These are phyloP conservation scores for Drosophila burlai DNA, from an alignment of 1,140 invertebrate species.

Conservation along the genomic window DNA sequence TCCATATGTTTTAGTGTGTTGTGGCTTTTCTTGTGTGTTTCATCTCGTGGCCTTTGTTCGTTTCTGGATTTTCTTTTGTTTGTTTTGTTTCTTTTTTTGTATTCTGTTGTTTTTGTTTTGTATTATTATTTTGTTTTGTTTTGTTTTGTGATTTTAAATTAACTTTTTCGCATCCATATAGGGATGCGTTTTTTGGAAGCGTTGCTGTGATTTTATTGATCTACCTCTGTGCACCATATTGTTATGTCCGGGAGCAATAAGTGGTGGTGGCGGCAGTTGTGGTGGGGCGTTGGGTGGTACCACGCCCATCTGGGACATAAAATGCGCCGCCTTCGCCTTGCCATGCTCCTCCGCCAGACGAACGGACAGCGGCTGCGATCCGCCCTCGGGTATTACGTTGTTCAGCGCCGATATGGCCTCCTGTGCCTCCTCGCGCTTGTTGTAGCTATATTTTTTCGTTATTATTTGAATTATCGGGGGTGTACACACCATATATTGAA, in stretches of 20 bases:
- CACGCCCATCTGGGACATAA: slow-evolving; percentile 82
- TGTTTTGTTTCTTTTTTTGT: slow-evolving; percentile 34
- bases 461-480: slow-evolving; percentile 18
- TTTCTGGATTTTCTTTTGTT: slow-evolving; percentile 23
- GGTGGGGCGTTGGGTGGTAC: slow-evolving; percentile 57
- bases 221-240: slow-evolving; percentile 85
- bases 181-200: slow-evolving; percentile 84
- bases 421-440: slow-evolving; percentile 93
- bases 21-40: slow-evolving; percentile 17
- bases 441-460: slow-evolving; percentile 45
- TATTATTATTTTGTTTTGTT: slow-evolving; percentile 1
- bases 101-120: slow-evolving; percentile 14
- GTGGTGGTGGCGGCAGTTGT: slow-evolving; percentile 65
- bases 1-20: slow-evolving; percentile 33
- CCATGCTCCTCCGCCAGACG: slow-evolving; percentile 95
- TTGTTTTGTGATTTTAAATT: slow-evolving; percentile 63
- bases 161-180: slow-evolving; percentile 84
- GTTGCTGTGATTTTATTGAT: slow-evolving; percentile 82
- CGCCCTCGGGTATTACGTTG: slow-evolving; percentile 93
- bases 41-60: slow-evolving; percentile 26
- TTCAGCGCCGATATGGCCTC: slow-evolving; percentile 94
- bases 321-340: slow-evolving; percentile 91
- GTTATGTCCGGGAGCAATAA: slow-evolving; percentile 77
- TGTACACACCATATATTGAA: slow-evolving; percentile 23
- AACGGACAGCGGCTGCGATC: slow-evolving; percentile 93